phyloP scores from a whole-genome alignment of 37 sponge, comb jelly and placozoan species.

The Bolinopsis microptera region DNA sequence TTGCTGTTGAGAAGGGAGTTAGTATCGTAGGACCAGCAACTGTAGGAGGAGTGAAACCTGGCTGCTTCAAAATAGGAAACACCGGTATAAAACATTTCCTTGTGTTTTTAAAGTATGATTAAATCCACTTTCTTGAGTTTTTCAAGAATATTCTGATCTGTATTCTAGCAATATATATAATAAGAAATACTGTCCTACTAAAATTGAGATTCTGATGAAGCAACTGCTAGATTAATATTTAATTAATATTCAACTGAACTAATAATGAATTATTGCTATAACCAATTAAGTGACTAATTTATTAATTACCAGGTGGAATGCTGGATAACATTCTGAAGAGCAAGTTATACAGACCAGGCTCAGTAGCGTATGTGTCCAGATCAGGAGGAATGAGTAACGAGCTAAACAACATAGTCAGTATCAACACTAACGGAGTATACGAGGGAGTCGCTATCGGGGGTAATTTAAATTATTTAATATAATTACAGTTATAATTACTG shows the following conservation, averaged over 20 bases:
- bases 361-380: constrained; percentile 95
- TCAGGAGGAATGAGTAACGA: constrained; percentile 99
- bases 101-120: neutral
- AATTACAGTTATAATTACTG: neutral
- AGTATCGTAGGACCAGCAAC: constrained; percentile 95
- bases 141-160: neutral
- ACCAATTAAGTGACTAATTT: too few species aligned
- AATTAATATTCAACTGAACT: too few species aligned
- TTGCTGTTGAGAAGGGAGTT: constrained; percentile 79
- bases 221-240: too few species aligned
- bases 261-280: too few species aligned
- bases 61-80: constrained; percentile 99
- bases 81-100: too few species aligned
- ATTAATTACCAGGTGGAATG: constrained; percentile 93
- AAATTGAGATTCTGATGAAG: too few species aligned
- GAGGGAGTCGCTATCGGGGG: constrained; percentile 99
- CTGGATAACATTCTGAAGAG: constrained; percentile 90
- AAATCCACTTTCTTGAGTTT: neutral
- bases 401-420: constrained; percentile 91
- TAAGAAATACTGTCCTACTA: too few species aligned
- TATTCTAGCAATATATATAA: too few species aligned
- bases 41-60: constrained; percentile 95
- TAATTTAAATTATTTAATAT: constrained; percentile 66
- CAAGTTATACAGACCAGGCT: constrained; percentile 93
- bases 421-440: constrained; percentile 87